phyloP scores from a whole-genome alignment of 2,797 vertebrate genomes.

The Cichlasoma orientale region DNA sequence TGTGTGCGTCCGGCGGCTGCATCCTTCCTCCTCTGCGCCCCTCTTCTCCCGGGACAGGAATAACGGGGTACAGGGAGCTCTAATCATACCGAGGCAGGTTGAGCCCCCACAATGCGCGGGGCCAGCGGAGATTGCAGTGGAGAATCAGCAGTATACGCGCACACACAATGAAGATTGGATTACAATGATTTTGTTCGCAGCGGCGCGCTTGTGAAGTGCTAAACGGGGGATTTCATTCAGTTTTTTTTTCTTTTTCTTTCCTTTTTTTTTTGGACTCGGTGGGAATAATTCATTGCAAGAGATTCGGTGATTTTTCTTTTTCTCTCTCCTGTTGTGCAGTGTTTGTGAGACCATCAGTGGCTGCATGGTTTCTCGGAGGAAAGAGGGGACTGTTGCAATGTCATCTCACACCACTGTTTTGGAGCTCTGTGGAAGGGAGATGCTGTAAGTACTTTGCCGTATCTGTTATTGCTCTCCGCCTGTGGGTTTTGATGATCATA shows the following conservation, averaged over 20 bases:
- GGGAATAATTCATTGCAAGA: conserved; percentile 73
- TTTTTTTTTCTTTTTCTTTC: background rate
- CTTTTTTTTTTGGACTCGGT: conserved; percentile 56
- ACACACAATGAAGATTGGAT: conserved; percentile 77
- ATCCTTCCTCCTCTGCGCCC: conserved; percentile 30
- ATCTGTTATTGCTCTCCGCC: background rate
- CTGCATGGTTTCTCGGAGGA: conserved; percentile 77
- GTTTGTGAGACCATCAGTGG: conserved; percentile 56
- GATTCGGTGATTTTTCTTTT: conserved; percentile 49
- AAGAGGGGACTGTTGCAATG: conserved; percentile 87
- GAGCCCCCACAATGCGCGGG: conserved; percentile 65
- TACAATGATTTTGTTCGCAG: conserved; percentile 73
- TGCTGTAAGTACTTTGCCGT: conserved; percentile 88
- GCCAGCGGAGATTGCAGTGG: conserved; percentile 70
- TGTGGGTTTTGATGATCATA: background rate
- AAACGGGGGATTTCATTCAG: conserved; percentile 67
- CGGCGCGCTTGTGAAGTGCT: conserved; percentile 74
- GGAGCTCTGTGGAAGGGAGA: conserved; percentile 92
- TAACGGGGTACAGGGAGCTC: conserved; percentile 66
- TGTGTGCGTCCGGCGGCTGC: conserved; percentile 65
- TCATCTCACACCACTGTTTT: conserved; percentile 85
- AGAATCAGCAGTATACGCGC: conserved; percentile 58
- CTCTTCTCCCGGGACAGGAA: conserved; percentile 69
- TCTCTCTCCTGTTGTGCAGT: conserved; percentile 48
- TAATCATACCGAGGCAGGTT: conserved; percentile 54